Conservation (phyloP, 2,888 invertebrate genomes). For the Hymenopus coronatus region DNA sequence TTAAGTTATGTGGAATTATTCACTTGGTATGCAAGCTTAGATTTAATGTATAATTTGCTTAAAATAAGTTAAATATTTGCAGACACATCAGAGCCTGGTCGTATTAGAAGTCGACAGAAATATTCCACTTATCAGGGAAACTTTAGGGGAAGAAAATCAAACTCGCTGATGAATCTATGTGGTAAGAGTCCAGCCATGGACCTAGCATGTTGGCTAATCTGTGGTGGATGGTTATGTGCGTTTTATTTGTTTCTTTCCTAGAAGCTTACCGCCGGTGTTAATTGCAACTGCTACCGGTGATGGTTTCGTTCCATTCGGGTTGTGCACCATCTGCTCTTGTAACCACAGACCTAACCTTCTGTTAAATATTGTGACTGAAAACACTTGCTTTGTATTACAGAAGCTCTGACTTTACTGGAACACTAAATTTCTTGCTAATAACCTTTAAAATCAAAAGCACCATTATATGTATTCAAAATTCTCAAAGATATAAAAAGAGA, state of each 20-base stretch:
- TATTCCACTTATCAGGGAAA: constrained; percentile 79
- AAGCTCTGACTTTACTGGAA: neutral
- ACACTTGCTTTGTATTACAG: neutral
- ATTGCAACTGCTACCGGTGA: constrained; percentile 22
- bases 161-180: constrained; percentile 94
- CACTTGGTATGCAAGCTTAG: neutral
- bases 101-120: constrained; percentile 80
- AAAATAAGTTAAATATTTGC: constrained; percentile 53
- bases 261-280: constrained; percentile 24
- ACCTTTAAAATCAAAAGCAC: neutral
- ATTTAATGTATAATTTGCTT: neutral
- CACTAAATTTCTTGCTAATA: neutral
- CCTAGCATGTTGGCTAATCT: constrained; percentile 37
- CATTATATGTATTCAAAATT: too few relatives aligned
- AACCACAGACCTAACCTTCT: neutral
- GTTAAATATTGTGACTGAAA: neutral
- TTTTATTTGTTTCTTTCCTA: constrained; percentile 25
- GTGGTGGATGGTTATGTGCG: constrained; percentile 28
- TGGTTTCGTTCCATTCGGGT: constrained; percentile 21
- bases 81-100: constrained; percentile 75
- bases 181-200: constrained; percentile 66
- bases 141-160: constrained; percentile 89
- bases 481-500: too few relatives aligned
- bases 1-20: neutral
- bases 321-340: neutral